Conservation (phyloP, 92 coral and sea anemone genomes). For the Plumapathes pennacea region DNA sequence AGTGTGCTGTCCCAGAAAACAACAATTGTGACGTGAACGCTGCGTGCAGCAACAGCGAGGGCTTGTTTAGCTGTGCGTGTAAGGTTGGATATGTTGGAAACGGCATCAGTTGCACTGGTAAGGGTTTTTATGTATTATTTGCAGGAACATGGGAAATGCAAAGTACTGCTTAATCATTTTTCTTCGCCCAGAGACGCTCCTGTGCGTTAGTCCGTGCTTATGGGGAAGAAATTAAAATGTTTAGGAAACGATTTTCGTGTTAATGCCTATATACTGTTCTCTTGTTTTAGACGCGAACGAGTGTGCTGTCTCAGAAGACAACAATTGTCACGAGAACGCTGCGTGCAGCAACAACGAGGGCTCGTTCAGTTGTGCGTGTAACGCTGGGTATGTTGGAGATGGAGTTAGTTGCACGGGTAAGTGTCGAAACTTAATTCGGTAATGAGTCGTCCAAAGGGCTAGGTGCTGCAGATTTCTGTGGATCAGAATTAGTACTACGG, state of each 20-base stretch:
- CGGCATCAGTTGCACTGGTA: slow-evolving; percentile 13
- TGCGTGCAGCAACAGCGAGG: slow-evolving; percentile 31
- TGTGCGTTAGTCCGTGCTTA: too few relatives aligned
- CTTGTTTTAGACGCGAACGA: slow-evolving; percentile 16
- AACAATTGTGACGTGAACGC: slow-evolving; percentile 29
- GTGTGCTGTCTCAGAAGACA: slow-evolving; percentile 4
- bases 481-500: too few relatives aligned
- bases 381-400: slow-evolving; percentile 19
- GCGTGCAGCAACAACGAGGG: slow-evolving; percentile 17
- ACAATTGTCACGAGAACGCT: slow-evolving; percentile 17
- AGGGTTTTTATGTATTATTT: too few relatives aligned
- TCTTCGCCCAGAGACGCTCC: too few relatives aligned
- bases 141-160: too few relatives aligned
- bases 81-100: slow-evolving; percentile 45
- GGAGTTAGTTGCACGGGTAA: slow-evolving; percentile 11
- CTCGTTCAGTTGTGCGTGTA: slow-evolving; percentile 22
- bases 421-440: too few relatives aligned
- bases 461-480: too few relatives aligned
- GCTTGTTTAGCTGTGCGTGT: slow-evolving; percentile 47
- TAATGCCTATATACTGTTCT: slow-evolving; percentile 1
- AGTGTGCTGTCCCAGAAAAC: slow-evolving; percentile 24
- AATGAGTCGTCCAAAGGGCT: too few relatives aligned
- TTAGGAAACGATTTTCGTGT: not conserved
- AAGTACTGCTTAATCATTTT: too few relatives aligned
- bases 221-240: not conserved